phyloP scores from a whole-genome alignment of 30 jellyfish, hydroid and myxozoan species.

The Pseudorhiza aurosa region DNA sequence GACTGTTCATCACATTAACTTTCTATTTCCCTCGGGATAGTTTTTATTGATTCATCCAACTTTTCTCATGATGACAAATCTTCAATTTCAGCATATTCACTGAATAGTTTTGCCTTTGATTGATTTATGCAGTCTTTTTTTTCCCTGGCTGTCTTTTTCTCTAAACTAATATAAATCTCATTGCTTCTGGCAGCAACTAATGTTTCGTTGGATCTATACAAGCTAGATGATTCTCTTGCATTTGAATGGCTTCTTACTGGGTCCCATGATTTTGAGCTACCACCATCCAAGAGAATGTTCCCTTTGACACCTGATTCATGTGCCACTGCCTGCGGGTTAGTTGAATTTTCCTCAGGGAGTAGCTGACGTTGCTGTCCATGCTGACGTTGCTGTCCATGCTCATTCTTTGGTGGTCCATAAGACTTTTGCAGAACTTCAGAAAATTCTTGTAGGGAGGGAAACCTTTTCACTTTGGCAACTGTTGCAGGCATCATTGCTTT shows the following conservation, averaged over 20 bases:
- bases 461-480: constrained; percentile 9
- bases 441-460: constrained; percentile 48
- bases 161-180: constrained; percentile 60
- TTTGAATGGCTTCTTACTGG: constrained; percentile 25
- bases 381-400: neutral
- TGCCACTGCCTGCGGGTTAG: constrained; percentile 28
- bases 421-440: constrained; percentile 9
- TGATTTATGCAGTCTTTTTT: constrained; percentile 25
- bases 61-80: neutral
- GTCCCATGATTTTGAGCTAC: constrained; percentile 41
- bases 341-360: constrained; percentile 53
- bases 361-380: constrained; percentile 30
- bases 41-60: no score
- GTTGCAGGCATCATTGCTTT: neutral
- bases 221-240: neutral
- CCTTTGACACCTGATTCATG: constrained; percentile 11
- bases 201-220: neutral
- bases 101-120: constrained; percentile 14
- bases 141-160: constrained; percentile 37
- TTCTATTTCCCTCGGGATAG: no score
- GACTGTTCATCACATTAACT: no score
- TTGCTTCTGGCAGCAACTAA: neutral
- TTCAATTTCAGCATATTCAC: neutral
- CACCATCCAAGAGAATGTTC: constrained; percentile 28
- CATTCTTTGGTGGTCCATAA: constrained; percentile 6